Evolutionary conservation across 2,797 vertebrate genomes (phyloP), one percentile per base, ranked within the genome.

Genomic region (Podargus strigoides): DNA sequence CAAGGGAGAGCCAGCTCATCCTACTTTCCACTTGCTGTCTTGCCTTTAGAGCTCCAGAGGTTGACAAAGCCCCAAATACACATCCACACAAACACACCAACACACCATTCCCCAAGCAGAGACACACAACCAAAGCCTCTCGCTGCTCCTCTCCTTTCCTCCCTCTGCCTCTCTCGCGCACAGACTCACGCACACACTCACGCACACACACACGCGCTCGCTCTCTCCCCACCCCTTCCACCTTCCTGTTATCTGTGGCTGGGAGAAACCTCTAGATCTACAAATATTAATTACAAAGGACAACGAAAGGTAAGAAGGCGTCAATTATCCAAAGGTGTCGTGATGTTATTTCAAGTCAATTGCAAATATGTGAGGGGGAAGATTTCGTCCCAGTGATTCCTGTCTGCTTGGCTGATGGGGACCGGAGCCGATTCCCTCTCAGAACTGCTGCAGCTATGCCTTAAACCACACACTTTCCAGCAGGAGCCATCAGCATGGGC

Each of bases 211-310:
- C 95, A 2, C 93, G 0, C 93, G 2, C 94, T 24, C 89, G 44
- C 77, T 82, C 91, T 78, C 89, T 95, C 95, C 93, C 95, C 94
- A 94, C 96, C 95, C 95, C 96, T 96, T 94, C 96, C 96, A 95
- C 94, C 64, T 96, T 95, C 87, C 96, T 94, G 64, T 96, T 97
- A 96, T 97, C 95, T 89, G 96, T 97, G 96, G 81, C 77, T 96
- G 91, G 94, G 95, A 97, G 97, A 92, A 96, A 95, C 97, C 97
- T 95, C 97, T 96, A 96, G 96, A 97, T 97, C 97, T 95, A 93
- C 97, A 97, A 97, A 97, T 97, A 97, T 97, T 98, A 97, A 97
- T 97, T 95, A 92, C 96, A 92, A 97, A 97, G 96, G 96, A 97
- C 97, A 96, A 95, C 94, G 87, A 93, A 97, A 98, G 97, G 97